These are phyloP conservation scores for Melanophora roralis DNA, from an alignment of 2,888 invertebrate genomes.

Conservation along the genomic window DNA sequence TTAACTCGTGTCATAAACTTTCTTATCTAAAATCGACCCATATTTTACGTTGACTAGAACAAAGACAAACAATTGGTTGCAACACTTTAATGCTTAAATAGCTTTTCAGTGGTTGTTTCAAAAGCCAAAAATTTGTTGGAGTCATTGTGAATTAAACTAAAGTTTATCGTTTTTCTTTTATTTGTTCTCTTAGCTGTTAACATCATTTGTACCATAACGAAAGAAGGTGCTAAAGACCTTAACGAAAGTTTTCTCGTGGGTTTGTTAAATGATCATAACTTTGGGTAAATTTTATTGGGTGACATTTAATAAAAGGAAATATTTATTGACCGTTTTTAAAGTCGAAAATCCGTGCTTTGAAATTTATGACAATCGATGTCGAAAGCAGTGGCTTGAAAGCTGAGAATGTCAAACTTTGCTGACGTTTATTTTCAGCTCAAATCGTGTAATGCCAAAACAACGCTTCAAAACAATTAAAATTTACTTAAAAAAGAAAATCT, in stretches of 20 bases:
- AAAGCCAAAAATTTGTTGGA: not conserved
- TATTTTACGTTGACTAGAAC: conserved; percentile 19
- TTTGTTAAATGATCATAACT: conserved; percentile 40
- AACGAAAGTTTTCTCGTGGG: conserved; percentile 30
- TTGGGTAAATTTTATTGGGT: conserved; percentile 20
- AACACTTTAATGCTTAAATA: not conserved
- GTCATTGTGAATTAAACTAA: not conserved
- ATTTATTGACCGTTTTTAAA: no score
- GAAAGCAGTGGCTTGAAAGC: no score
- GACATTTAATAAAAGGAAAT: not conserved
- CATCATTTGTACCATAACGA: not conserved
- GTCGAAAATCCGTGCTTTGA: no score
- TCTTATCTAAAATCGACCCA: conserved; percentile 25
- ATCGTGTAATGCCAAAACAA: no score
- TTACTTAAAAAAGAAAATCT: no score
- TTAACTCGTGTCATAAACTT: not conserved
- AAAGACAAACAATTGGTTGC: not conserved
- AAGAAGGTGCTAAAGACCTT: conserved; percentile 52
- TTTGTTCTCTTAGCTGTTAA: not conserved
- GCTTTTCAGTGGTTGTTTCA: not conserved
- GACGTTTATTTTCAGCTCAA: no score
- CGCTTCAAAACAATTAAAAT: no score
- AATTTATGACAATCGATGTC: no score
- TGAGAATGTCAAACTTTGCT: no score
- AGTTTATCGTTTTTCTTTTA: conserved; percentile 2